Evolutionary conservation across 2,797 vertebrate genomes (phyloP).

Genomic region (Aphelocoma californica): DNA sequence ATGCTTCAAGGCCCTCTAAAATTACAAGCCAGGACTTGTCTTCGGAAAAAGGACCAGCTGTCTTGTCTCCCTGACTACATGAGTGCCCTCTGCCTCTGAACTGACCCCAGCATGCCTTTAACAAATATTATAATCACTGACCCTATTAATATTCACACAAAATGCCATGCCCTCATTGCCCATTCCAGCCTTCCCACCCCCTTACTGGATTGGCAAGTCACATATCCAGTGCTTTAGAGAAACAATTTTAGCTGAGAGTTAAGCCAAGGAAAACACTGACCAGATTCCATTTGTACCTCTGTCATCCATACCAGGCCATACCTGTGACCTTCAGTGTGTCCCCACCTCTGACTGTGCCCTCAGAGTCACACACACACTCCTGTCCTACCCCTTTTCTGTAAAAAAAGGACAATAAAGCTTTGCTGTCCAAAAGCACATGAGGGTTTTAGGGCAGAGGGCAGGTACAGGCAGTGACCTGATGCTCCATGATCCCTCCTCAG

Average conservation of each 20-base stretch:
- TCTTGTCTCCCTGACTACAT: not conserved
- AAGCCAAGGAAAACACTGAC: not conserved
- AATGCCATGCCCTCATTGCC: not conserved
- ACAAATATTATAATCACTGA: not conserved
- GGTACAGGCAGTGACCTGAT: not conserved
- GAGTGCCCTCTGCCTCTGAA: not conserved
- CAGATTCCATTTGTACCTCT: not conserved
- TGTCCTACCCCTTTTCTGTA: not conserved
- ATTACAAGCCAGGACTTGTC: not conserved
- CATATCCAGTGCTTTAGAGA: not conserved
- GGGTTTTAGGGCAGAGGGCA: not conserved
- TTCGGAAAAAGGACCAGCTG: constrained; percentile 10
- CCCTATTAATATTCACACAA: not conserved
- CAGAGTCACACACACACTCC: not conserved
- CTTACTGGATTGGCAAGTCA: not conserved
- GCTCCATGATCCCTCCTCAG: not conserved
- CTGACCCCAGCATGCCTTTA: not conserved
- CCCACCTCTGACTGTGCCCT: not conserved
- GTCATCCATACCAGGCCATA: not conserved
- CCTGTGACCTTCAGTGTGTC: not conserved
- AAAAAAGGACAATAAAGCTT: not conserved
- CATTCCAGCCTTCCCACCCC: not conserved
- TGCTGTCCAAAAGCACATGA: not conserved
- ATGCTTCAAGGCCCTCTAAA: not conserved
- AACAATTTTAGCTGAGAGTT: not conserved